Base-by-base conservation (phyloP, 2,113 vertebrate species). In the Rafetus swinhoei region DNA sequence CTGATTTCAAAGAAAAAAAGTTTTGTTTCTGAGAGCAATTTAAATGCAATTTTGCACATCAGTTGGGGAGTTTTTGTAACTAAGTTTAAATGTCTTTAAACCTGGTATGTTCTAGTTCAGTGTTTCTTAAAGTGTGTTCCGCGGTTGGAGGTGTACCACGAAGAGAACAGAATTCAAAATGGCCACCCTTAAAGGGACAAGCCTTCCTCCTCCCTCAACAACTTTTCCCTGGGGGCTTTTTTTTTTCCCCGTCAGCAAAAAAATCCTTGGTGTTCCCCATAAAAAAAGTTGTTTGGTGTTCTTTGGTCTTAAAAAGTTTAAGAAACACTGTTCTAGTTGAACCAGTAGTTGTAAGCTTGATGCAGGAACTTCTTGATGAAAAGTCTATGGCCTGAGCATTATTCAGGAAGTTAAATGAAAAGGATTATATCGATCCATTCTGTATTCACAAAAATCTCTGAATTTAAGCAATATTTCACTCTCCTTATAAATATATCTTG, bases 1-100 rank as follows among this genome's bases (percentile, higher is more conserved):
- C 9, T 92, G 24, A 60, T 62, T 84, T 90, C 84, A 90, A 27
- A 62, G 35, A 8, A n/a, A 93, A 87, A 29, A 62, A 39, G 91
- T 59, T 0, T 1, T 6, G 11, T 60, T 91, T 94, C 60, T 81
- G 94, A 65, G 32, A 82, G 85, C 19, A 27, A 7, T 27, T 35
- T 5, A 93, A 53, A 54, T 54, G 69, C 39, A 13, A 55, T n/a
- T 88, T 92, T 15, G 39, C 29, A 32, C 15, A 1, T 57, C 19
- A 35, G 5, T 16, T 62, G 2, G 13, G 13, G 39, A 24, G 91
- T 29, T 94, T 92, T 59, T 85, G 84, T 81, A 91, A 74, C 5
- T 82, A 50, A 77, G 13, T 1, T 82, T 80, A 72, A 1, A 22
- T 2, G 3, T 19, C 39, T 88, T 83, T 55, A 6, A 90, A 32